Evolutionary conservation across 2,888 invertebrate species (phyloP).

Genomic region (Scaeva pyrastri): DNA sequence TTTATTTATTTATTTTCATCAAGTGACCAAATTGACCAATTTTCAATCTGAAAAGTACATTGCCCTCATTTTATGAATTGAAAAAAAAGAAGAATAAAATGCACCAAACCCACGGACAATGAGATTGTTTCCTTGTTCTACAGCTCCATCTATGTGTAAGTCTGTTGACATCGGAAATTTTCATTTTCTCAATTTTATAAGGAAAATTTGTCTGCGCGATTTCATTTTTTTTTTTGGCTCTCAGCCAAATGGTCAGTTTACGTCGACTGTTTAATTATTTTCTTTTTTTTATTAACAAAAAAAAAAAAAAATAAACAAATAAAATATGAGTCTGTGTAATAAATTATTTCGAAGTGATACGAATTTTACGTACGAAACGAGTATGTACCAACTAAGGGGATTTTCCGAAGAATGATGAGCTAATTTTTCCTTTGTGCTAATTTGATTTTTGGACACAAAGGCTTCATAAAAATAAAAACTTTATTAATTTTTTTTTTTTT

Average conservation of each 20-base stretch:
- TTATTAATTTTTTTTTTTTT: constrained; percentile 12
- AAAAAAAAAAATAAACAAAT: constrained; percentile 32
- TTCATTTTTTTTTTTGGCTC: constrained; percentile 48
- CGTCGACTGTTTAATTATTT: constrained; percentile 56
- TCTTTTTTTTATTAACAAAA: constrained; percentile 14
- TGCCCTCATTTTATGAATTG: neutral
- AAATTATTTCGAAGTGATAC: neutral
- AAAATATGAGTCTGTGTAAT: neutral
- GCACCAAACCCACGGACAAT: neutral
- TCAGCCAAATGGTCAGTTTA: constrained; percentile 58
- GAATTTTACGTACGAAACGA: neutral
- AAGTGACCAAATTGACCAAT: neutral
- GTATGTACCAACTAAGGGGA: constrained; percentile 20
- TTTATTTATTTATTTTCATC: too few relatives aligned
- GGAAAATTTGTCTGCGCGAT: constrained; percentile 17
- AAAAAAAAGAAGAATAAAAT: neutral
- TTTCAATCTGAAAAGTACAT: neutral
- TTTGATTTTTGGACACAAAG: constrained; percentile 20
- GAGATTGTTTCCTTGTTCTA: constrained; percentile 1
- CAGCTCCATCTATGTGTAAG: constrained; percentile 76
- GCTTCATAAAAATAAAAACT: neutral
- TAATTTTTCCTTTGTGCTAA: constrained; percentile 18
- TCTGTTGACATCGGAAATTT: constrained; percentile 79
- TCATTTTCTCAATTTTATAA: constrained; percentile 13
- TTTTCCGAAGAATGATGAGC: constrained; percentile 22